These are phyloP conservation scores for Eurystomus glaucurus DNA, from an alignment of 2,797 vertebrate species.

Conservation along the genomic window DNA sequence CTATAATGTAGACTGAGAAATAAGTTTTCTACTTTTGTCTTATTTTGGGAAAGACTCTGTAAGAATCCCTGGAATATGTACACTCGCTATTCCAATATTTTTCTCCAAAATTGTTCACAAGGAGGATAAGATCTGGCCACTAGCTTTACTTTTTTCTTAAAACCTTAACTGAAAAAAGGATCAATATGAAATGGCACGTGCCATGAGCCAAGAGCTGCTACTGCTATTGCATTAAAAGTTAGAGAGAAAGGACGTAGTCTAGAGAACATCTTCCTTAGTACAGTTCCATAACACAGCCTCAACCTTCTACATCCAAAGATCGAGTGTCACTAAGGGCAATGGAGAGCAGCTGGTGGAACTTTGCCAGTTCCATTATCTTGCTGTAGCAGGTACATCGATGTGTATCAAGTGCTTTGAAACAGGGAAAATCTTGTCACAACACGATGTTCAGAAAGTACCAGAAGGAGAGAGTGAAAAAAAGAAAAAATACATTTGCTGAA, in stretches of 20 bases:
- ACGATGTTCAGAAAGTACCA: neutral
- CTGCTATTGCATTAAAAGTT: neutral
- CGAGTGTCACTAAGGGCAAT: neutral
- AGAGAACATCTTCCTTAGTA: neutral
- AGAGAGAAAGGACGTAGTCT: neutral
- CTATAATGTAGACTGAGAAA: neutral
- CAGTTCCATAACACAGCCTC: neutral
- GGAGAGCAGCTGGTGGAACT: neutral
- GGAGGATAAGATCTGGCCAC: neutral
- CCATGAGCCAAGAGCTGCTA: neutral
- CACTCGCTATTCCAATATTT: neutral
- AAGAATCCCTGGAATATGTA: neutral
- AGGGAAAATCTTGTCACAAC: neutral
- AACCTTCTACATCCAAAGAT: neutral
- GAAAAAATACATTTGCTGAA: neutral
- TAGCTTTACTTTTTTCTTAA: neutral
- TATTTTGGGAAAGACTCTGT: neutral
- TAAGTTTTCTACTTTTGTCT: neutral
- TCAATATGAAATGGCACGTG: neutral
- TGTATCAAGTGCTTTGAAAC: neutral
- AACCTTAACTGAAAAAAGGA: neutral
- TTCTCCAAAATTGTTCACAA: neutral
- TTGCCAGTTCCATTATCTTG: neutral
- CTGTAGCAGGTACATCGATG: neutral
- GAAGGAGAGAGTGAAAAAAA: neutral